These are phyloP conservation scores for Paramacrobiotus metropolitanus DNA, from an alignment of 1,140 invertebrate genomes.

Conservation along the genomic window DNA sequence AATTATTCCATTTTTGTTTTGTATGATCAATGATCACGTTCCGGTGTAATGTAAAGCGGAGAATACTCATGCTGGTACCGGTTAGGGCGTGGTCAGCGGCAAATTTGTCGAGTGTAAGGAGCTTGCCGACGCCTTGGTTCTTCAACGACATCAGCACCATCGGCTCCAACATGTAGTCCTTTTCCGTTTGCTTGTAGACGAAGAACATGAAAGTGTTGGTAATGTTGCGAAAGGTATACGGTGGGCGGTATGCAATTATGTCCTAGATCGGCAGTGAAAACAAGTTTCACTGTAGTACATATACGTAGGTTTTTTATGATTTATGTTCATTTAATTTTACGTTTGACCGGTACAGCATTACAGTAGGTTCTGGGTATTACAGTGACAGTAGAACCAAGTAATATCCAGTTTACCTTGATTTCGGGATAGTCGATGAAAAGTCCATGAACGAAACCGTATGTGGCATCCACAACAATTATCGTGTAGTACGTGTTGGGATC, in stretches of 20 bases:
- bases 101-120: not conserved
- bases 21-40: too few species aligned
- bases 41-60: too few species aligned
- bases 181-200: not conserved
- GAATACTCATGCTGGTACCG: too few species aligned
- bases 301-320: too few species aligned
- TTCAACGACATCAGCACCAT: not conserved
- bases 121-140: not conserved
- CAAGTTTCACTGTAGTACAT: too few species aligned
- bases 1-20: too few species aligned
- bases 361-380: too few species aligned
- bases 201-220: constrained; percentile 1
- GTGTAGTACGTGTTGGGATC: not conserved
- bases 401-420: not conserved
- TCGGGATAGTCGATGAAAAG: not conserved
- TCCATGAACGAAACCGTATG: not conserved
- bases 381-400: too few species aligned
- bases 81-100: not conserved
- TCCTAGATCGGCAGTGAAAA: too few species aligned
- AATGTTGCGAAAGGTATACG: not conserved
- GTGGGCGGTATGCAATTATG: not conserved
- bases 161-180: not conserved
- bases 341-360: too few species aligned
- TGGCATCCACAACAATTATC: not conserved
- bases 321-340: too few species aligned